phyloP scores from a whole-genome alignment of 2,113 vertebrate species.

The Salvator merianae region DNA sequence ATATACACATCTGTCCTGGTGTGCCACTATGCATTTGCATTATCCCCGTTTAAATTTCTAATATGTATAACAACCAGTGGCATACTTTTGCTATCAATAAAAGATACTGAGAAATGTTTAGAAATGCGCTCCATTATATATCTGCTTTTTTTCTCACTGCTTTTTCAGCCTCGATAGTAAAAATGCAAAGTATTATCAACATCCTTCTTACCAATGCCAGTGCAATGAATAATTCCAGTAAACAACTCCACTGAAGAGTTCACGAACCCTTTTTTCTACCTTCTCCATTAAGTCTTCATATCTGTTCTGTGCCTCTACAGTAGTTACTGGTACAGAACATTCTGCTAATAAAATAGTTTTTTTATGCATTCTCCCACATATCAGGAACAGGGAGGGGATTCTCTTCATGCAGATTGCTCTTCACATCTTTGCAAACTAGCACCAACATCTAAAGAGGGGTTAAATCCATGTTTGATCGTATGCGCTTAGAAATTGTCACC shows the following conservation, averaged over 20 bases:
- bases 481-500: too few relatives aligned
- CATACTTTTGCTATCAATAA: neutral
- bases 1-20: neutral
- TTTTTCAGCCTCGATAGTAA: neutral
- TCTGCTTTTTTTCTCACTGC: neutral
- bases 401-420: too few relatives aligned
- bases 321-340: too few relatives aligned
- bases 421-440: too few relatives aligned
- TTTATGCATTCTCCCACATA: too few relatives aligned
- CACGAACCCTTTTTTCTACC: neutral
- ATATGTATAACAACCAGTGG: neutral
- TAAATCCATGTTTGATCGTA: too few relatives aligned
- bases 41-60: slow-evolving; percentile 6
- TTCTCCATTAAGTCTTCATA: rapidly evolving
- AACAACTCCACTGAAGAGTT: slow-evolving; percentile 41
- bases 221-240: slow-evolving; percentile 37
- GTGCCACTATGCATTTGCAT: neutral
- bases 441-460: too few relatives aligned
- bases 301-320: slow-evolving; percentile 13
- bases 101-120: neutral
- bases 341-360: too few relatives aligned
- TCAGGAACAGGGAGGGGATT: too few relatives aligned
- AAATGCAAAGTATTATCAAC: neutral
- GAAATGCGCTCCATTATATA: neutral
- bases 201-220: neutral